These are phyloP conservation scores for Pomacea canaliculata DNA, from an alignment of 2,888 invertebrate genomes.

Conservation along the genomic window DNA sequence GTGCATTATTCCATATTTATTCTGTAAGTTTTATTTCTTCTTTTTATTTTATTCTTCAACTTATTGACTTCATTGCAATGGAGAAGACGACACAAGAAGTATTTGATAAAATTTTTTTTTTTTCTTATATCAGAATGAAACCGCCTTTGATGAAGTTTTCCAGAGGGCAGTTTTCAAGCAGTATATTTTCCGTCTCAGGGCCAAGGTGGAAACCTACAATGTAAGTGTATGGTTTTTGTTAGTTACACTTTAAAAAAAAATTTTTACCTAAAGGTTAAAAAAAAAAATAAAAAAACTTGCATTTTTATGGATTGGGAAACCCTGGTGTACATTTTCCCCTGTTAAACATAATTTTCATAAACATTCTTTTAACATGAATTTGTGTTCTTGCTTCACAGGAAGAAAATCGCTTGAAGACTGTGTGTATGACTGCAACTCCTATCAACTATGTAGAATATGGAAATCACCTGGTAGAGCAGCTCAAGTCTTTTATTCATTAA, in stretches of 20 bases:
- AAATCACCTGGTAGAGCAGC: conserved; percentile 78
- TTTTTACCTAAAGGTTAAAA: too few relatives aligned
- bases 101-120: background rate
- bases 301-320: too few relatives aligned
- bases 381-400: conserved; percentile 75
- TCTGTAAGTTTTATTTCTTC: background rate
- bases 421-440: conserved; percentile 79
- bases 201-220: conserved; percentile 91
- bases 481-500: conserved; percentile 72
- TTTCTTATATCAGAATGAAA: conserved; percentile 72
- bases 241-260: too few relatives aligned
- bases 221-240: conserved; percentile 74
- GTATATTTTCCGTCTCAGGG: conserved; percentile 85
- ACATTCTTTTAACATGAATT: background rate
- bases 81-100: too few relatives aligned
- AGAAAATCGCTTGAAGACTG: conserved; percentile 83
- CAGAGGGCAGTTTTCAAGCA: conserved; percentile 83
- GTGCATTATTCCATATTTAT: background rate
- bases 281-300: too few relatives aligned
- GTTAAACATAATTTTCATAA: background rate
- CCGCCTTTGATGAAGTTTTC: conserved; percentile 79
- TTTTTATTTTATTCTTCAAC: too few relatives aligned
- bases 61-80: too few relatives aligned
- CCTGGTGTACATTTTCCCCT: too few relatives aligned
- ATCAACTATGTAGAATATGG: conserved; percentile 85